Percentiles rank a stretch among this genome's conserved stretches.
Conservation (phyloP, 1,140 invertebrate species). For the Scaptomyza pallida region DNA sequence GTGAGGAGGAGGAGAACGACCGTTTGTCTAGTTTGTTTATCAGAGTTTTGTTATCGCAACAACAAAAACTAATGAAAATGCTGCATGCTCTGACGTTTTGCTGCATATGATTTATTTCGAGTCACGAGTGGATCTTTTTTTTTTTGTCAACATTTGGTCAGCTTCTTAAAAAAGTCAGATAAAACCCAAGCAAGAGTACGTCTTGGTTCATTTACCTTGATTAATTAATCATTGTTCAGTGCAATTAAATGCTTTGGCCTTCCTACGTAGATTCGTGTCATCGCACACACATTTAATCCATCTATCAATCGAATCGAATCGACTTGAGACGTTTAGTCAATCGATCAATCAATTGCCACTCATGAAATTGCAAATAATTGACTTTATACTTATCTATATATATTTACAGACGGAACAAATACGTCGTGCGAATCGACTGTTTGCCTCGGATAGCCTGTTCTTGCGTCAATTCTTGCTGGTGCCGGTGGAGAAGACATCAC, state of each 20-base stretch:
- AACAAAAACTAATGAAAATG: conserved; percentile 17
- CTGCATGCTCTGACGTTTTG: conserved; percentile 58
- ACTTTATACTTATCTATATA: conserved; percentile 8
- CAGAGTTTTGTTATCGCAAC: conserved; percentile 42
- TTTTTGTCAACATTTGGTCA: conserved; percentile 22
- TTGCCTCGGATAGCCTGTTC: conserved; percentile 95
- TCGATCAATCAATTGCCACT: conserved; percentile 29
- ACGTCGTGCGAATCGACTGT: conserved; percentile 93
- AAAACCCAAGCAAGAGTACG: neutral
- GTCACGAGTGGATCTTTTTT: conserved; percentile 24
- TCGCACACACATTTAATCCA: neutral
- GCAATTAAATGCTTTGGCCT: neutral
- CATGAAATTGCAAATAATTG: conserved; percentile 60
- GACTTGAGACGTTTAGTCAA: too few species aligned
- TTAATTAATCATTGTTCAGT: conserved; percentile 14
- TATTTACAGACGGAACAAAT: conserved; percentile 93
- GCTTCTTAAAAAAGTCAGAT: neutral
- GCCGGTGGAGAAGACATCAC: conserved; percentile 88
- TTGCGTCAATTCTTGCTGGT: conserved; percentile 92
- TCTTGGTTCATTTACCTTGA: conserved; percentile 2
- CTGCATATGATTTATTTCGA: conserved; percentile 71
- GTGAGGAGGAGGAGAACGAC: conserved; percentile 6
- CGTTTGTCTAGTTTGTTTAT: conserved; percentile 46
- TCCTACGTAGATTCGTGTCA: neutral
- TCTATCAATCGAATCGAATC: conserved; percentile 34